Evolutionary conservation across 2,113 vertebrate genomes (phyloP).

Genomic region (Oncorhynchus nerka): DNA sequence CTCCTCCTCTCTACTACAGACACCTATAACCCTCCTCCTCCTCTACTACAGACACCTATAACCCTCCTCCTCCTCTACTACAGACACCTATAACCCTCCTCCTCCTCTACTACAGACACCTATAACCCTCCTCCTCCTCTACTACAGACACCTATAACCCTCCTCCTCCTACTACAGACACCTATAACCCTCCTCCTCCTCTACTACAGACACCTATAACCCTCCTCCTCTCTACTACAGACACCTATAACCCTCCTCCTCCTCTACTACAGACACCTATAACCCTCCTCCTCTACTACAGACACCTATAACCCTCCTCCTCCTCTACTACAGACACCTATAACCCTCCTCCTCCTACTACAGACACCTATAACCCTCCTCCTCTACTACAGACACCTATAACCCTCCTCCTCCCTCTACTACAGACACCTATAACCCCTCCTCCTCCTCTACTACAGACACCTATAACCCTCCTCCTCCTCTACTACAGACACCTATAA

Average conservation of each 20-base stretch:
- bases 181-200: no score
- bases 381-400: no score
- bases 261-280: no score
- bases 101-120: constrained; percentile 58
- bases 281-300: not conserved
- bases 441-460: no score
- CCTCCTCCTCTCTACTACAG: no score
- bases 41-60: not conserved
- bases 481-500: no score
- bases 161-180: no score
- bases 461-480: no score
- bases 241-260: no score
- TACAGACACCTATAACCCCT: no score
- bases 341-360: not conserved
- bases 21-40: not conserved
- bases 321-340: not conserved
- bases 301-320: not conserved
- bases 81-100: not conserved
- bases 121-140: constrained; percentile 43
- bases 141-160: not conserved
- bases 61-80: not conserved
- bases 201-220: no score
- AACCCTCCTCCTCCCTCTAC: no score
- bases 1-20: not conserved
- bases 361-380: not conserved